Base-by-base conservation (phyloP, 1,140 invertebrate species). In the Drosophila santomea region DNA sequence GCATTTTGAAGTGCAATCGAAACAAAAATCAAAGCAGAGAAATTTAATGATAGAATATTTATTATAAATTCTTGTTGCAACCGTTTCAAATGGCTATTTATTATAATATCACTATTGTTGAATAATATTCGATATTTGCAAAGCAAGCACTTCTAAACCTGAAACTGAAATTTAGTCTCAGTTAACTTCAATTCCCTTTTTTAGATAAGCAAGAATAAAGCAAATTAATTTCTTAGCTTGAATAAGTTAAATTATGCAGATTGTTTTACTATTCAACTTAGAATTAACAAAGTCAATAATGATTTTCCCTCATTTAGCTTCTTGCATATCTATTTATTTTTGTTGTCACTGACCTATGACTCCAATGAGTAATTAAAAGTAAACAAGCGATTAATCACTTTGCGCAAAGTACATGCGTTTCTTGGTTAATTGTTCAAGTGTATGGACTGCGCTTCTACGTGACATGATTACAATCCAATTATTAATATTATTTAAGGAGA, bases 341-440 rank as follows among this genome's bases (percentile, higher is more conserved):
- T 4, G 17, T 14, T 14, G 14, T 50, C 20, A 36, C 32, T 63
- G 28, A 51, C 59, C 59, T 51, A 51, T 39, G 28, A 44, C 36
- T 41, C 23, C 14, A 20, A 38, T 41, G 28, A 35, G 11, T 36
- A 51, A 43, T 43, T 32, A 44, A 50, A 14, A 23, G 5, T 17
- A 62, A 63, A 25, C n/a, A 44, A 20, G 28, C 17, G 32, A 51
- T 63, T 63, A 52, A 44, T 32, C 38, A 51, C 28, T n/a, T 17
- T 41, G 25, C 15, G 23, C 43, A 23, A 20, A 39, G 35, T 20
- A 38, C 23, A 36, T 39, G 38, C 15, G 4, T 55, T 56, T 20
- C 56, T 20, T 41, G 43, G 45, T 64, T 50, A 2, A 50, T 41
- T 43, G 6, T 8, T 43, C 20, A 67, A 14, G 12, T 2, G 15